These are phyloP conservation scores for Noctua fimbriata DNA, from an alignment of 2,888 invertebrate genomes.

Conservation along the genomic window DNA sequence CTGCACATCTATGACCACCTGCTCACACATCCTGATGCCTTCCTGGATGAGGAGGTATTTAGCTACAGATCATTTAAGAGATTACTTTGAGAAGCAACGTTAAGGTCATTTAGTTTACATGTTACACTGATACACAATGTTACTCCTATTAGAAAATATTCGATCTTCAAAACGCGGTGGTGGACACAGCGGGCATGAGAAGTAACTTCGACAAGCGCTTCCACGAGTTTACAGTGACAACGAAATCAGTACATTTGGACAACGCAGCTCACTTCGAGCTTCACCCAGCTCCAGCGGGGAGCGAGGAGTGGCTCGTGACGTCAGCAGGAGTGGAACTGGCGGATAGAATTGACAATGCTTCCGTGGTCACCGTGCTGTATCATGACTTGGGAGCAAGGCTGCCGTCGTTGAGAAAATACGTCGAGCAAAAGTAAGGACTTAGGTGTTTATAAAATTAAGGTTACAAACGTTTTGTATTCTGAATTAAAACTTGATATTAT, in stretches of 20 bases:
- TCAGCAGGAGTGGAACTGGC: slow-evolving; percentile 84
- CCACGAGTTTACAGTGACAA: slow-evolving; percentile 81
- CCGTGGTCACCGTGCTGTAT: slow-evolving; percentile 90
- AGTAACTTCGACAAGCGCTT: slow-evolving; percentile 75
- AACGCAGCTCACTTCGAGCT: slow-evolving; percentile 82
- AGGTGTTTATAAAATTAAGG: neutral
- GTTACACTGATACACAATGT: neutral
- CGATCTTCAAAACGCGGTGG: slow-evolving; percentile 84
- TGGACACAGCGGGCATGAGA: slow-evolving; percentile 81
- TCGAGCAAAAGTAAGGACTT: slow-evolving; percentile 90
- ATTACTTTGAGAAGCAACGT: neutral
- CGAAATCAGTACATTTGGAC: slow-evolving; percentile 78
- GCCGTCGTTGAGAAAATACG: slow-evolving; percentile 90
- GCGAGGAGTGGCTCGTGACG: slow-evolving; percentile 81
- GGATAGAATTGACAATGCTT: slow-evolving; percentile 77
- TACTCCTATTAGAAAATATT: slow-evolving; percentile 82
- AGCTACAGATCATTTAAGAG: neutral
- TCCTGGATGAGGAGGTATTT: slow-evolving; percentile 93
- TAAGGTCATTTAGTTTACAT: neutral
- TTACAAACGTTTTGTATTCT: neutral
- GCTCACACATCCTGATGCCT: slow-evolving; percentile 90
- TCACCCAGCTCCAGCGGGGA: slow-evolving; percentile 65
- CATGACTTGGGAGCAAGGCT: slow-evolving; percentile 91
- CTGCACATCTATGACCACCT: slow-evolving; percentile 89
- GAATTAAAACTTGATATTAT: neutral